A percentile compares a stretch with the other conserved stretches of the same genome.
phyloP scores from a whole-genome alignment of 2,797 vertebrate species.

The Sebastes cheni region DNA sequence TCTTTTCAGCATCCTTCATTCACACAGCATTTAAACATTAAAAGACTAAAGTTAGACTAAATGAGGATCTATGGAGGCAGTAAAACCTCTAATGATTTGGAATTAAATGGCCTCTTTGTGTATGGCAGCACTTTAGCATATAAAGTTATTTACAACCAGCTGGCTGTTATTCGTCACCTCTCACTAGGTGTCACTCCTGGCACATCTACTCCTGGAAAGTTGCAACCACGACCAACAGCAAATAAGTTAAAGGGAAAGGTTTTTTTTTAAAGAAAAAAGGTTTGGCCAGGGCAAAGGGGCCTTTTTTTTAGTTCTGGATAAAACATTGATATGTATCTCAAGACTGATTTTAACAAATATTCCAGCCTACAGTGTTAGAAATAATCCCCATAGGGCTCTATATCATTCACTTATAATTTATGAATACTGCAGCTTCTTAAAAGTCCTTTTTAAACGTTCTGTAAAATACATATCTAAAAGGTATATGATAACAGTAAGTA shows the following conservation, averaged over 20 bases:
- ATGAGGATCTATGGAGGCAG: not conserved
- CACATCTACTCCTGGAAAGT: not conserved
- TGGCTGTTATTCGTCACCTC: conserved; percentile 1
- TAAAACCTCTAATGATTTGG: not conserved
- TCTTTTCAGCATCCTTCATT: not conserved
- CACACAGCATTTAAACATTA: not conserved
- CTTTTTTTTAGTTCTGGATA: not conserved
- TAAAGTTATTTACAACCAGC: not conserved
- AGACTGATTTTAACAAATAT: not conserved
- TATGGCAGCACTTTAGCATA: not conserved
- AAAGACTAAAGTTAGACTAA: not conserved
- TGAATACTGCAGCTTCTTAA: not conserved
- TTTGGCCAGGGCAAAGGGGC: too few species aligned
- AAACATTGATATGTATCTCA: not conserved
- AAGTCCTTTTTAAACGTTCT: not conserved
- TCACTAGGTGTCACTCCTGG: conserved; percentile 68
- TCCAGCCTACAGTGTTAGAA: not conserved
- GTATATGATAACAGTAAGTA: too few species aligned
- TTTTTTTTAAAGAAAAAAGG: not conserved
- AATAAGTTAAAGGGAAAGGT: not conserved
- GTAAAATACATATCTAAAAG: not conserved
- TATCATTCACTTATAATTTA: not conserved
- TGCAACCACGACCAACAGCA: not conserved
- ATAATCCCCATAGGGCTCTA: not conserved
- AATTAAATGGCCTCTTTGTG: not conserved